Evolutionary conservation across 1,140 invertebrate species (phyloP).

Genomic region (Papilio machaon): DNA sequence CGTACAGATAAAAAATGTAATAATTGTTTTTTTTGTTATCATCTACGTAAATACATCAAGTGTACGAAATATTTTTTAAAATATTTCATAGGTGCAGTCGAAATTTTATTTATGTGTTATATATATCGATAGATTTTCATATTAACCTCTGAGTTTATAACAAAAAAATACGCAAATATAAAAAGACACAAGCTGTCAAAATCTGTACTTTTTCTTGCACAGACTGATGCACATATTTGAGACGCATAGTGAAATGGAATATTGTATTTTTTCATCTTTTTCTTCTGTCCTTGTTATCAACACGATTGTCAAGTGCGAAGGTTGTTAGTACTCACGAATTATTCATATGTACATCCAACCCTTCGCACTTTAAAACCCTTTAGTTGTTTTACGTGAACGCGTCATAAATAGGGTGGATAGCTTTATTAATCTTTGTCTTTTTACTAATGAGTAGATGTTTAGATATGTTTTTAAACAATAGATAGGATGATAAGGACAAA

Average conservation of each 20-base stretch:
- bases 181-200: not conserved
- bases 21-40: too few species aligned
- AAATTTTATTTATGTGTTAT: too few species aligned
- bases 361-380: constrained; percentile 18
- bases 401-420: not conserved
- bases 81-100: too few species aligned
- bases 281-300: constrained; percentile 18
- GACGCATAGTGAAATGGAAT: not conserved
- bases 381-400: not conserved
- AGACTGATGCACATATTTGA: not conserved
- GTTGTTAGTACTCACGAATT: constrained; percentile 4
- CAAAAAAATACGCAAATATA: too few species aligned
- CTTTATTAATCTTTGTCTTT: not conserved
- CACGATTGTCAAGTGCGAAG: not conserved
- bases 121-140: too few species aligned
- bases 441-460: not conserved
- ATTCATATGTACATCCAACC: constrained; percentile 4
- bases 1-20: too few species aligned
- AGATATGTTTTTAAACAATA: too few species aligned
- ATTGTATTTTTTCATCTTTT: not conserved
- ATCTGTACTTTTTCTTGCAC: not conserved
- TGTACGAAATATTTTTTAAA: too few species aligned
- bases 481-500: too few species aligned
- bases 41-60: too few species aligned
- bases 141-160: too few species aligned